phyloP scores from a whole-genome alignment of 2,797 vertebrate genomes.

The Acanthornis magna region DNA sequence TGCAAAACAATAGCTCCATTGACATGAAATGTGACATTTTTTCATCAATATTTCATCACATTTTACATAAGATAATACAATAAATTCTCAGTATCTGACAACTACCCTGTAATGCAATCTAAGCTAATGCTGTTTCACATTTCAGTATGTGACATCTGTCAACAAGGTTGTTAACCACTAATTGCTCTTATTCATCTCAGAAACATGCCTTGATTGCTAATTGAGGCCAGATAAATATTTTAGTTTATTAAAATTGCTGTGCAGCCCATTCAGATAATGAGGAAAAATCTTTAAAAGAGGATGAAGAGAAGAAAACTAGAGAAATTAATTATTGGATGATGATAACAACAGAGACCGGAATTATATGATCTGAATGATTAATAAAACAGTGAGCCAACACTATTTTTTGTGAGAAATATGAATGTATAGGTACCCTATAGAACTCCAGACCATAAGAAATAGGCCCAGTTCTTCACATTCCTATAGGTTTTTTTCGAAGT shows the following conservation, averaged over 20 bases:
- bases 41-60: conserved; percentile 50
- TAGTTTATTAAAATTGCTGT: neutral
- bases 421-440: neutral
- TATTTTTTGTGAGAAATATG: neutral
- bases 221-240: neutral
- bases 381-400: neutral
- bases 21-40: conserved; percentile 28
- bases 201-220: conserved; percentile 1
- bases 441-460: neutral
- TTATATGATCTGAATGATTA: neutral
- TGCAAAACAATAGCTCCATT: conserved; percentile 29
- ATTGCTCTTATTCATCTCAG: conserved; percentile 1
- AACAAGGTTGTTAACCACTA: conserved; percentile 28
- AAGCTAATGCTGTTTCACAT: conserved; percentile 27
- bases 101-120: conserved; percentile 12
- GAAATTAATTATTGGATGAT: neutral
- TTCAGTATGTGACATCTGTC: conserved; percentile 16
- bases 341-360: neutral
- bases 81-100: conserved; percentile 46
- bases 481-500: neutral
- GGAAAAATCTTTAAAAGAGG: neutral
- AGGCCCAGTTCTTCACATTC: neutral
- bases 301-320: neutral
- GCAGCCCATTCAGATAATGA: neutral
- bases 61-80: conserved; percentile 14